Percentiles rank a stretch among this genome's conserved stretches.
Conservation (phyloP, 2,113 vertebrate species). For the Chaenogobius annularis region DNA sequence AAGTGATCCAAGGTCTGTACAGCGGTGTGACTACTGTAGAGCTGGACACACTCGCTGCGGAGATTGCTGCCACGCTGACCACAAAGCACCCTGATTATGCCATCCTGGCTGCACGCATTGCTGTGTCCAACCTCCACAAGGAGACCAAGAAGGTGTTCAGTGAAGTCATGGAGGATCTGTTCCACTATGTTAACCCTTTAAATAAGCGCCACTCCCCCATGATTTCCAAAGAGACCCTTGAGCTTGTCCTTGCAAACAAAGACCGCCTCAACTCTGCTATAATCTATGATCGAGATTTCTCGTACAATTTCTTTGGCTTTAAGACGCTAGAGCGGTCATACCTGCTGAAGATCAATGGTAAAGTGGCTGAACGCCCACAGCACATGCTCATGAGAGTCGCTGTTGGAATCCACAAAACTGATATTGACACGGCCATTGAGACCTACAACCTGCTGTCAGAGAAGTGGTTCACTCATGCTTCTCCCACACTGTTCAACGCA, state of each 20-base stretch:
- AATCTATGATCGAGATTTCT: slow-evolving; percentile 95
- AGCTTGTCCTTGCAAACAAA: slow-evolving; percentile 89
- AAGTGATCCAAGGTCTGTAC: slow-evolving; percentile 96
- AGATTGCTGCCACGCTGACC: slow-evolving; percentile 93
- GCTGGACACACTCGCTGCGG: slow-evolving; percentile 92
- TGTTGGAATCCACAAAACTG: slow-evolving; percentile 87
- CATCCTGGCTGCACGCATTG: slow-evolving; percentile 92
- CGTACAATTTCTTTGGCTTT: slow-evolving; percentile 98
- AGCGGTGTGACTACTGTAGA: slow-evolving; percentile 95
- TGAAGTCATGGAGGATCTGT: slow-evolving; percentile 97
- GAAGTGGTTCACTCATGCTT: slow-evolving; percentile 97
- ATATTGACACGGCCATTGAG: slow-evolving; percentile 91
- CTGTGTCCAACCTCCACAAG: slow-evolving; percentile 96
- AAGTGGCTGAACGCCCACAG: slow-evolving; percentile 94
- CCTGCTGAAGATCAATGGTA: slow-evolving; percentile 92
- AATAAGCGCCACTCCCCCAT: slow-evolving; percentile 90
- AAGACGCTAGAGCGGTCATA: slow-evolving; percentile 98
- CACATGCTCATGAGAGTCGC: slow-evolving; percentile 98
- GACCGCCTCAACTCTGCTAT: slow-evolving; percentile 97
- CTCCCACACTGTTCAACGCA: slow-evolving; percentile 95
- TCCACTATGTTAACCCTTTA: slow-evolving; percentile 88
- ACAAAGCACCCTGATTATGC: slow-evolving; percentile 97
- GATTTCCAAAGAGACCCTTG: slow-evolving; percentile 88
- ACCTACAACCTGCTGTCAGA: slow-evolving; percentile 97
- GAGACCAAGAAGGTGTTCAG: slow-evolving; percentile 98